Conservation (phyloP, 2,113 vertebrate species). For the Cariama cristata region DNA sequence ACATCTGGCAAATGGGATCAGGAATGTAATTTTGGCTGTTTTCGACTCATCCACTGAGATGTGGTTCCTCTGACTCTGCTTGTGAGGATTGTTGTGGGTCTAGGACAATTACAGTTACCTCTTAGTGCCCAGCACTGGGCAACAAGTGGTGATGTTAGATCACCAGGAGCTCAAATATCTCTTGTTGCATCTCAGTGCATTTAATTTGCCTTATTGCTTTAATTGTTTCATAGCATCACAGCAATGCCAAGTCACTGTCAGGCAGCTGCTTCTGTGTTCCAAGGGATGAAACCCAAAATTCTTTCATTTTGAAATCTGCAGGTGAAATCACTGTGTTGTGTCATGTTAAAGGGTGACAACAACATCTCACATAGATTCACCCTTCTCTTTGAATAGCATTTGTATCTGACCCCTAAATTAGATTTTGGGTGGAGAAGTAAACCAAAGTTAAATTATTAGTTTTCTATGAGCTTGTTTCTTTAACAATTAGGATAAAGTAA, state of each 20-base stretch:
- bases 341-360: background rate
- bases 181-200: background rate
- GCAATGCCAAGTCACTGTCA: background rate
- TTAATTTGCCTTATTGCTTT: background rate
- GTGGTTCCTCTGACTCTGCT: background rate
- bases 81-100: background rate
- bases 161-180: background rate
- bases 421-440: background rate
- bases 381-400: background rate
- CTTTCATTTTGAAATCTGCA: background rate
- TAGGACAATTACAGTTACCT: background rate
- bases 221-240: background rate
- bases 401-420: background rate
- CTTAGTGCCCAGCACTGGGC: background rate
- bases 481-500: background rate
- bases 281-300: background rate
- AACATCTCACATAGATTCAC: background rate
- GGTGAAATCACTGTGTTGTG: background rate
- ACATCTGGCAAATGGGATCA: slow-evolving; percentile 56
- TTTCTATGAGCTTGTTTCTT: background rate
- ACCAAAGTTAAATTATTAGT: background rate
- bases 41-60: background rate
- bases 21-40: background rate
- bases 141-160: background rate
- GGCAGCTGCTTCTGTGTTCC: background rate